Percentiles rank a stretch among this genome's conserved stretches.
These are phyloP conservation scores for Dimorphilus gyrociliatus DNA, from an alignment of 2,888 invertebrate species.

Conservation along the genomic window DNA sequence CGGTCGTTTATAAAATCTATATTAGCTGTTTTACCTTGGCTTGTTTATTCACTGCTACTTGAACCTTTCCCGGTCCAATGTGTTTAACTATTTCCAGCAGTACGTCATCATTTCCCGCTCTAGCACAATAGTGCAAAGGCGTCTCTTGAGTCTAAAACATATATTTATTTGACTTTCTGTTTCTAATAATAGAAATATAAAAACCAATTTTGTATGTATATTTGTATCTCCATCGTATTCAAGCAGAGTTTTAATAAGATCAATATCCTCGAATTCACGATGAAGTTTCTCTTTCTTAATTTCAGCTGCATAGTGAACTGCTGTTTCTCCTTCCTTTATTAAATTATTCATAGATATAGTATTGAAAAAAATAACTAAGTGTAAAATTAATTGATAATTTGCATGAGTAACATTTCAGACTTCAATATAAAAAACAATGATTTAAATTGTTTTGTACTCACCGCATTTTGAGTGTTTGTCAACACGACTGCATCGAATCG, in stretches of 20 bases:
- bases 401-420: too few relatives aligned
- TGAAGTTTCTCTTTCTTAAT: conserved; percentile 64
- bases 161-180: too few relatives aligned
- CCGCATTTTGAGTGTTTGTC: conserved; percentile 43
- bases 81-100: conserved; percentile 80
- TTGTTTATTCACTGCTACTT: conserved; percentile 82
- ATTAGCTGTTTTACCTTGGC: conserved; percentile 58
- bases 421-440: too few relatives aligned
- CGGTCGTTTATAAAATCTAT: background rate
- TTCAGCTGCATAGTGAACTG: conserved; percentile 82
- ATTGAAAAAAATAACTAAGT: too few relatives aligned
- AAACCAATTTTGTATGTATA: conserved; percentile 56
- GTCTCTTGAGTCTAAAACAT: conserved; percentile 61
- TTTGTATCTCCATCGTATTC: conserved; percentile 76
- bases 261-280: conserved; percentile 54
- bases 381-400: too few relatives aligned
- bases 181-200: too few relatives aligned
- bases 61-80: conserved; percentile 73
- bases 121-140: conserved; percentile 83
- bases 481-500: conserved; percentile 61
- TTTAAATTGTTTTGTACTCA: too few relatives aligned
- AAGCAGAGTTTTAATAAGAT: conserved; percentile 71
- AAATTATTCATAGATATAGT: background rate
- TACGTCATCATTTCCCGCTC: conserved; percentile 86
- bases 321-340: conserved; percentile 64